Evolutionary conservation across 2,888 invertebrate genomes (phyloP).

Genomic region (Drosophila anomelani): DNA sequence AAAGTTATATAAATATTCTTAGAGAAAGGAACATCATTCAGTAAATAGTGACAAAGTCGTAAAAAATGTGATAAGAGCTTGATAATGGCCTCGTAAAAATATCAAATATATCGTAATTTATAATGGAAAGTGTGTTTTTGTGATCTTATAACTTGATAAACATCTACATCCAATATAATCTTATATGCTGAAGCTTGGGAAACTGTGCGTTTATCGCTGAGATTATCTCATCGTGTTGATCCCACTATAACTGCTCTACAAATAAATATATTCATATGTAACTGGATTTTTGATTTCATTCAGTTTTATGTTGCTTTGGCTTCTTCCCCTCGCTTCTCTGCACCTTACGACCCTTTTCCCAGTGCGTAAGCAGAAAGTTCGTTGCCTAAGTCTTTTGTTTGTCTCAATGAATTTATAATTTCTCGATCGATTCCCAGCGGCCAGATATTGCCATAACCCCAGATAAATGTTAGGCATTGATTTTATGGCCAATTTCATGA

Average conservation of each 20-base stretch:
- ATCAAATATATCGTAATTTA: background rate
- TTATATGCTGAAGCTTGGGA: background rate
- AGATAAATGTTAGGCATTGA: conserved; percentile 17
- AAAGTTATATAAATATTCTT: background rate
- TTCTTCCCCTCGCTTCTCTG: background rate
- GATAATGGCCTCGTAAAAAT: conserved; percentile 1
- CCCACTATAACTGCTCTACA: conserved; percentile 29
- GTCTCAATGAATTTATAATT: conserved; percentile 61
- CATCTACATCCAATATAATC: conserved; percentile 1
- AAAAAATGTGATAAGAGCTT: background rate
- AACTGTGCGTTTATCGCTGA: conserved; percentile 2
- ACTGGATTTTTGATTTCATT: conserved; percentile 37
- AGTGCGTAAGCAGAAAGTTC: conserved; percentile 52
- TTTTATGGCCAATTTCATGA: conserved; percentile 34
- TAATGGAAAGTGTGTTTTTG: conserved; percentile 3
- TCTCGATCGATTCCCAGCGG: conserved; percentile 45
- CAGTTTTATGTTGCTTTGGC: conserved; percentile 16
- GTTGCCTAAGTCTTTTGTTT: conserved; percentile 79
- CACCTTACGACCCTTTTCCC: background rate
- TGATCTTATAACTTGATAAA: conserved; percentile 9
- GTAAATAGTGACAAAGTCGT: conserved; percentile 2
- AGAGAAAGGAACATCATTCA: background rate
- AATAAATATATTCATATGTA: conserved; percentile 19
- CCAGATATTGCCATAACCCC: conserved; percentile 7
- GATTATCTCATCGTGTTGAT: conserved; percentile 42